Conservation (phyloP, 2,888 invertebrate genomes). For the Xestia ashworthii region DNA sequence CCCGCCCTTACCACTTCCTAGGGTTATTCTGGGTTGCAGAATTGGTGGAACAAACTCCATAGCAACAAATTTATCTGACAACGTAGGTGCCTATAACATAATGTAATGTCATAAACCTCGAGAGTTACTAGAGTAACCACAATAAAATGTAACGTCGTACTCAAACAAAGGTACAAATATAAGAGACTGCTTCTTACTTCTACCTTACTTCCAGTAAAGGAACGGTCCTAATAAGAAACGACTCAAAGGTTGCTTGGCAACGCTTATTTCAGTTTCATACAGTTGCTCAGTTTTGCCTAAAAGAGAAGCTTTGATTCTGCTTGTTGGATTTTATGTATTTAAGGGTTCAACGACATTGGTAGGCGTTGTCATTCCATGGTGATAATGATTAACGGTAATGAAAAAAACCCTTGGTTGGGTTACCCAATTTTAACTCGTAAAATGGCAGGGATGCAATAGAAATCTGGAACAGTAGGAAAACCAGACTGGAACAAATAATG, state of each 20-base stretch:
- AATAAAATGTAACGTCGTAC: neutral
- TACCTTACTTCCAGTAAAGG: slow-evolving; percentile 11
- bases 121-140: neutral
- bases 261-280: slow-evolving; percentile 38
- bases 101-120: neutral
- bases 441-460: neutral
- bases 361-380: neutral
- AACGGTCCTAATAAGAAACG: slow-evolving; percentile 25
- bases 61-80: neutral
- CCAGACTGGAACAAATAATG: neutral
- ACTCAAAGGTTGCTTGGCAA: slow-evolving; percentile 59
- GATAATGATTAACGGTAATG: neutral
- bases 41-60: neutral
- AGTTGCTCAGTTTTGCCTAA: slow-evolving; percentile 21
- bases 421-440: neutral
- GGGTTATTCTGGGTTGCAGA: neutral
- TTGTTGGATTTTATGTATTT: slow-evolving; percentile 29
- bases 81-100: neutral
- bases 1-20: neutral
- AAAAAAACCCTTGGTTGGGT: neutral
- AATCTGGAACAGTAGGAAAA: neutral
- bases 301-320: slow-evolving; percentile 40
- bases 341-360: neutral
- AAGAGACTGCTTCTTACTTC: slow-evolving; percentile 7
- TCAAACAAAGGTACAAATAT: slow-evolving; percentile 18